These are phyloP conservation scores for Prolemur simus DNA, from an alignment of 2,113 vertebrate species.

Conservation along the genomic window DNA sequence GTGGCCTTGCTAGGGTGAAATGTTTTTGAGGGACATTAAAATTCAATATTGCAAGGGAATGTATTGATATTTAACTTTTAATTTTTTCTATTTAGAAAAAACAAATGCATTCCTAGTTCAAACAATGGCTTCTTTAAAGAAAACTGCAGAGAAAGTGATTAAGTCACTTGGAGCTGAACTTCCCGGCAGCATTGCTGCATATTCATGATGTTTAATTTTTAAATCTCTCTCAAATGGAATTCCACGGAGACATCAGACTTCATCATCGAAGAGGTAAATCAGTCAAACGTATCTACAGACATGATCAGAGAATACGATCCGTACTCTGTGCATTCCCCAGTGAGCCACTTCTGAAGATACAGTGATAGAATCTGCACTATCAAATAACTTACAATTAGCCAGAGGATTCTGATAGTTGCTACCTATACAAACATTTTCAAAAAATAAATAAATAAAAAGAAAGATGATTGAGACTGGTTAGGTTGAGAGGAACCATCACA, in stretches of 20 bases:
- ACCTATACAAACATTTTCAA: not conserved
- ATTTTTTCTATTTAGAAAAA: not conserved
- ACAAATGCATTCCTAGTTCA: not conserved
- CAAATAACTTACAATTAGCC: not conserved
- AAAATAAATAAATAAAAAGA: not conserved
- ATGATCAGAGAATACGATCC: not conserved
- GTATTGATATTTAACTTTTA: slow-evolving; percentile 18
- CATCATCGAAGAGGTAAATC: not conserved
- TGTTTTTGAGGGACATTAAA: not conserved
- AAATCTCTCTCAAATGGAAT: slow-evolving; percentile 25
- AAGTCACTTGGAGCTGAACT: not conserved
- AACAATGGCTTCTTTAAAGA: slow-evolving; percentile 18
- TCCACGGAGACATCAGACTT: not conserved
- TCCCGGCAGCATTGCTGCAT: not conserved
- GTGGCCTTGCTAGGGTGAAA: not conserved
- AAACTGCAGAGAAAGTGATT: not conserved
- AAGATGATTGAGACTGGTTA: not conserved
- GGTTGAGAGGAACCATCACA: not conserved
- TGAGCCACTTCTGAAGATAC: not conserved
- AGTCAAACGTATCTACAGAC: not conserved
- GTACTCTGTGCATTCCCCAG: not conserved
- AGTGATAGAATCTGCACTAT: not conserved
- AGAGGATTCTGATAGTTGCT: not conserved
- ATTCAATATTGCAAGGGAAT: not conserved
- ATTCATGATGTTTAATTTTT: slow-evolving; percentile 27